Conservation (phyloP, 2,888 invertebrate genomes). For the Therioaphis trifolii region DNA sequence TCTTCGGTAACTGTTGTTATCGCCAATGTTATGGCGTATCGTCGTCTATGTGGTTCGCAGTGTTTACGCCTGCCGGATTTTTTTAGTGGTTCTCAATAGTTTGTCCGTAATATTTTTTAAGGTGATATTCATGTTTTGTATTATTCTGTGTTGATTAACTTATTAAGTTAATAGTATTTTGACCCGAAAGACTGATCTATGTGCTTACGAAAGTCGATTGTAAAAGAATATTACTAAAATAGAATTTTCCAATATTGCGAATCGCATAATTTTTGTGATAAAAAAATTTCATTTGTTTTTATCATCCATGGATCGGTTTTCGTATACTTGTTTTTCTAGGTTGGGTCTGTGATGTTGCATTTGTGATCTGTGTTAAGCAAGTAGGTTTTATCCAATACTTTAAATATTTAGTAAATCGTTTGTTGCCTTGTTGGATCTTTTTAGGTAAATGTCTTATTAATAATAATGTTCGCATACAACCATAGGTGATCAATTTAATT, state of each 20-base stretch:
- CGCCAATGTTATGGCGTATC: background rate
- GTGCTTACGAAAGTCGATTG: background rate
- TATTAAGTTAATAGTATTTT: too few relatives aligned
- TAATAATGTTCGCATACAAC: slow-evolving; percentile 15
- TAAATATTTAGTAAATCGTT: background rate
- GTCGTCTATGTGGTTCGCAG: slow-evolving; percentile 7
- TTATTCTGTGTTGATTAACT: background rate
- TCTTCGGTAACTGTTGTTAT: slow-evolving; percentile 38
- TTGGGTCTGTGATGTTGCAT: slow-evolving; percentile 60
- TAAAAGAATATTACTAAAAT: too few relatives aligned
- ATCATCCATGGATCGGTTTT: slow-evolving; percentile 54
- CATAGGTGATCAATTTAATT: slow-evolving; percentile 28
- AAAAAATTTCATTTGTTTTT: slow-evolving; percentile 38
- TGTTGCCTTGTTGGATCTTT: background rate
- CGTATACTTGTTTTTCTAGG: slow-evolving; percentile 59
- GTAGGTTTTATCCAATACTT: slow-evolving; percentile 16
- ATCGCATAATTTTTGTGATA: background rate
- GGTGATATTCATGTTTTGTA: background rate
- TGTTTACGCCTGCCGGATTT: slow-evolving; percentile 25
- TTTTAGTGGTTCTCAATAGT: background rate
- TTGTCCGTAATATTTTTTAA: background rate
- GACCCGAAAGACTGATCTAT: too few relatives aligned
- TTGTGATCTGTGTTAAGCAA: slow-evolving; percentile 57
- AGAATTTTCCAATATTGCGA: too few relatives aligned
- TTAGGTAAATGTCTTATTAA: background rate